phyloP scores from a whole-genome alignment of 1,140 invertebrate genomes.

The Achatina immaculata region DNA sequence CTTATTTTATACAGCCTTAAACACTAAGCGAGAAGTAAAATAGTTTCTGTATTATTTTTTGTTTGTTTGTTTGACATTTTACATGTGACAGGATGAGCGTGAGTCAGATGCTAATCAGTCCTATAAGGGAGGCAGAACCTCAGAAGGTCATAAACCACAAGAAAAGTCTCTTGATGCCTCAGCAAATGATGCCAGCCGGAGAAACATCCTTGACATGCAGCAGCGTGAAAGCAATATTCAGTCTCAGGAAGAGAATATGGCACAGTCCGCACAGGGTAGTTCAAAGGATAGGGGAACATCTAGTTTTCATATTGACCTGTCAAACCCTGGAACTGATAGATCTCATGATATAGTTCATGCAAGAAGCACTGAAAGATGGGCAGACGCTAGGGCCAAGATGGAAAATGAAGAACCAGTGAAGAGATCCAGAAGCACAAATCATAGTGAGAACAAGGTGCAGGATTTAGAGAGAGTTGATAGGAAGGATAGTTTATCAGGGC shows the following conservation, averaged over 20 bases:
- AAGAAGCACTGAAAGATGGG: background rate
- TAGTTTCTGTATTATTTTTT: no score
- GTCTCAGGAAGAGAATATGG: background rate
- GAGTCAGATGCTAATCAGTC: slow-evolving; percentile 1
- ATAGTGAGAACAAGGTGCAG: background rate
- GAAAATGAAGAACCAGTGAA: background rate
- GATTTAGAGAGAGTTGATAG: background rate
- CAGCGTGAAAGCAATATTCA: background rate
- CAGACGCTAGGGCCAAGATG: background rate
- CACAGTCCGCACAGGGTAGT: background rate
- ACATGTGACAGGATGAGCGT: background rate
- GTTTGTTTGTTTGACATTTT: slow-evolving; percentile 4
- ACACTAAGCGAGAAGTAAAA: no score
- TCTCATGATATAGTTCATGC: slow-evolving; percentile 2
- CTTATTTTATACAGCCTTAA: no score
- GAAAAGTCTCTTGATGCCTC: background rate
- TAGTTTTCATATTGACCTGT: background rate
- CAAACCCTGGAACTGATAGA: background rate
- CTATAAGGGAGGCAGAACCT: background rate
- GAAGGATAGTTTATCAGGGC: background rate
- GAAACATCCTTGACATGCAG: background rate
- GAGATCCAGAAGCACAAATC: background rate
- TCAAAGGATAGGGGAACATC: background rate
- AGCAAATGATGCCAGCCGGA: background rate
- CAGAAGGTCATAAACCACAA: background rate